phyloP scores from a whole-genome alignment of 2,797 vertebrate genomes.

The Neosalanx taihuensis region DNA sequence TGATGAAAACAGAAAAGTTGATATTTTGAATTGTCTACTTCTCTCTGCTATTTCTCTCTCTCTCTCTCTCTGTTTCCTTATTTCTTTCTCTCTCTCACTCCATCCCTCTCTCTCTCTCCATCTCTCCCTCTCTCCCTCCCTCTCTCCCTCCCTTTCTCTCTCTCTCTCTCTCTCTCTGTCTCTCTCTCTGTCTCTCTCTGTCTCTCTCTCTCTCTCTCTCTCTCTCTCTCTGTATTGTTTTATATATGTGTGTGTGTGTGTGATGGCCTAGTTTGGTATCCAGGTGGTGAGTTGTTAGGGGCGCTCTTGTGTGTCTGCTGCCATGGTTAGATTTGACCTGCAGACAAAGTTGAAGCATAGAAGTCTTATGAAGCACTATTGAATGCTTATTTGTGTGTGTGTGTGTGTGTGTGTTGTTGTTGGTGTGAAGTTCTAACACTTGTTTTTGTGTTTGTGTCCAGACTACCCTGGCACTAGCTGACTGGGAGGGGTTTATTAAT shows the following conservation, averaged over 20 bases:
- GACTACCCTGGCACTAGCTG: constrained; percentile 18
- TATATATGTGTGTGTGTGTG: constrained; percentile 42
- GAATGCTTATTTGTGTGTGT: neutral
- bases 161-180: neutral
- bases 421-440: constrained; percentile 7
- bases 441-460: constrained; percentile 24
- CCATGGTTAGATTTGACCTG: too few species aligned
- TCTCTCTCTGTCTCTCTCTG: neutral
- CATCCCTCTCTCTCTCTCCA: neutral
- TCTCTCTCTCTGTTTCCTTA: neutral
- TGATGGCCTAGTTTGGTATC: constrained; percentile 39
- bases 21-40: constrained; percentile 12
- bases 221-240: constrained; percentile 15
- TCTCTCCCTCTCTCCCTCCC: neutral
- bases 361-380: too few species aligned
- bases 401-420: constrained; percentile 41
- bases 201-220: neutral
- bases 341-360: too few species aligned
- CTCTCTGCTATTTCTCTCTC: neutral
- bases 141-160: neutral
- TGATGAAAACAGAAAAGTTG: constrained; percentile 4
- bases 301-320: constrained; percentile 42
- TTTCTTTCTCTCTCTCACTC: too few species aligned
- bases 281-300: constrained; percentile 54
- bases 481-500: constrained; percentile 26